Base-by-base conservation (phyloP, 2,113 vertebrate species). In the Propithecus coquereli region DNA sequence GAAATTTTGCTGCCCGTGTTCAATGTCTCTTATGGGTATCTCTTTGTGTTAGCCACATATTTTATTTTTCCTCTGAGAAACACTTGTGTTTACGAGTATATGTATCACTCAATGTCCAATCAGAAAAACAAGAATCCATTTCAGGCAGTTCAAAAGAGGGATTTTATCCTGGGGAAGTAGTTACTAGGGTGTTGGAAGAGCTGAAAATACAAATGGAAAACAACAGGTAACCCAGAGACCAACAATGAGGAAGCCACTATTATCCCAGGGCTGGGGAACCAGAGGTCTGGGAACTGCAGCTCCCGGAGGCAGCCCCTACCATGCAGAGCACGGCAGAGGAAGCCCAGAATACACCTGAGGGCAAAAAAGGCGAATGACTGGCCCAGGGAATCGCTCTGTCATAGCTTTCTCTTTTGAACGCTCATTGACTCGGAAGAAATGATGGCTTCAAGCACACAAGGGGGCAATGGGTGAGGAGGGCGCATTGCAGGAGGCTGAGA, bases 401-500 rank as follows among this genome's bases (percentile, higher is more conserved):
- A 37, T 1, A 83, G 73, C 20, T 27, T 70, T 85, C 37, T 85
- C 43, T 63, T 82, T 45, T 30, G 74, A 43, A 32, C 59, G 52
- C 12, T 70, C n/a, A 7, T 32, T 22, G 34, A 40, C 27, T 77
- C 57, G 10, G 43, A 70, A 94, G 83, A 52, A 71, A 79, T 2
- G n/a, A 22, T 37, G 34, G 32, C 59, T 77, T 50, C 22, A 30
- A 47, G 81, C 4, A 14, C 14, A 20, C 14, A 5, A 1, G 0
- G 1, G 23, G 45, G 79, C 74, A 6, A 13, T 1, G 14, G 37
- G 71, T 1, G 0, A 77, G 40, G 68, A 83, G 57, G 52, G 61
- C 0, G 0, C 13, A 0, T 3, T 5, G 50, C 37, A 0, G 18
- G 92, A 22, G 52, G 54, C 32, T 30, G 74, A 40, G 47, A 74